Conservation (phyloP, 2,888 invertebrate species). For the Acronicta alni region DNA sequence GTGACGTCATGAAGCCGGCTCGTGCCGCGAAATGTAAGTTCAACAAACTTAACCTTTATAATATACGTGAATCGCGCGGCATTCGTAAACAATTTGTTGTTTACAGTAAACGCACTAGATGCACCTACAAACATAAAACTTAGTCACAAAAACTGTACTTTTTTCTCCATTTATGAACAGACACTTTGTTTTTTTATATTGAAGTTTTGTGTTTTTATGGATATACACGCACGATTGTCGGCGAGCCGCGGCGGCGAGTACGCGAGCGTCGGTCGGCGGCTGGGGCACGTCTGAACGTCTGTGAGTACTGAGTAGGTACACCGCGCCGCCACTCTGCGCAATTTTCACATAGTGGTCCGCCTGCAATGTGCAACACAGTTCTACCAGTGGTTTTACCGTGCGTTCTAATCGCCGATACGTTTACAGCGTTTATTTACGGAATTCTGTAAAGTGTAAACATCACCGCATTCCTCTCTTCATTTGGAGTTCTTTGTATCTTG, state of each 20-base stretch:
- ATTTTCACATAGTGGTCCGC: constrained; percentile 63
- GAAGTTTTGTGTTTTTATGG: constrained; percentile 54
- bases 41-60: constrained; percentile 82
- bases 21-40: constrained; percentile 79
- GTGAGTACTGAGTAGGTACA: constrained; percentile 39
- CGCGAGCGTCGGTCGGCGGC: constrained; percentile 75
- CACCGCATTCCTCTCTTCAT: constrained; percentile 22
- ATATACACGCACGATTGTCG: constrained; percentile 60
- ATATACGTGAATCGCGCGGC: constrained; percentile 54
- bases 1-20: constrained; percentile 82
- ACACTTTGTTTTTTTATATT: constrained; percentile 41
- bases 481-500: constrained; percentile 8
- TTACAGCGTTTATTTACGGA: constrained; percentile 44
- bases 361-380: constrained; percentile 62
- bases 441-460: constrained; percentile 47
- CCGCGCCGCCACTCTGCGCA: constrained; percentile 82
- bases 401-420: constrained; percentile 52
- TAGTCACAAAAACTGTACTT: constrained; percentile 35
- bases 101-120: constrained; percentile 52
- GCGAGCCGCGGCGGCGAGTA: constrained; percentile 59
- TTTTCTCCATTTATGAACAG: constrained; percentile 14
- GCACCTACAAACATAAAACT: constrained; percentile 16
- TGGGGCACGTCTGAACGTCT: constrained; percentile 72
- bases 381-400: constrained; percentile 32
- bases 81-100: constrained; percentile 56